Conservation (phyloP, 2,797 vertebrate species). For the Sebastiscus tertius region DNA sequence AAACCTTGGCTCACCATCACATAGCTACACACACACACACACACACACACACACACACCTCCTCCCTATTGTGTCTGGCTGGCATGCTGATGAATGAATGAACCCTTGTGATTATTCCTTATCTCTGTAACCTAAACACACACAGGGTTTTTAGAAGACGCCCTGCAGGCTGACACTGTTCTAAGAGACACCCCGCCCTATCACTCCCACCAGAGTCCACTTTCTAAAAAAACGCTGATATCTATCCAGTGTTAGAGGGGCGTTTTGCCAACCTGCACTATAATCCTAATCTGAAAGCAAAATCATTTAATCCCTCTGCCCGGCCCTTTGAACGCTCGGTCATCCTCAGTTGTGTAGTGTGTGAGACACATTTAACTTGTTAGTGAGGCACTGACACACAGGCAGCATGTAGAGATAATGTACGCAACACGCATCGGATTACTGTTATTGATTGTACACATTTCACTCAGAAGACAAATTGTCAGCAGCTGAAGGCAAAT, state of each 20-base stretch:
- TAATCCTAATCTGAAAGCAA: constrained; percentile 56
- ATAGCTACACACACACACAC: constrained; percentile 24
- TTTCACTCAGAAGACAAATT: neutral
- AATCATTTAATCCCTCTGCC: constrained; percentile 40
- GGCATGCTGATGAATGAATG: constrained; percentile 73
- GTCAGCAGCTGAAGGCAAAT: neutral
- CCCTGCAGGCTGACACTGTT: constrained; percentile 40
- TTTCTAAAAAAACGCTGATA: constrained; percentile 25
- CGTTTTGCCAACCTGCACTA: constrained; percentile 21
- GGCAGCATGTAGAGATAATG: neutral
- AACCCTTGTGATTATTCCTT: constrained; percentile 57
- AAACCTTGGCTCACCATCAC: constrained; percentile 55
- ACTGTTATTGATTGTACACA: neutral
- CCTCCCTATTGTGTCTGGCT: constrained; percentile 68
- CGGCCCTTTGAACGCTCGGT: constrained; percentile 27
- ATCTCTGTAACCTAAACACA: constrained; percentile 67
- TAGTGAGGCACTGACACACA: constrained; percentile 3
- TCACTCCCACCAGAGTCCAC: constrained; percentile 19
- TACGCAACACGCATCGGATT: neutral
- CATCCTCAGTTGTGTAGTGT: neutral
- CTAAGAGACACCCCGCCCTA: constrained; percentile 7
- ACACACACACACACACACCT: constrained; percentile 6
- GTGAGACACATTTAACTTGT: neutral
- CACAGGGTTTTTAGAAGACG: constrained; percentile 24
- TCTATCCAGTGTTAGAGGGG: constrained; percentile 15